Evolutionary conservation across 2,888 invertebrate genomes (phyloP).

Genomic region (Hipparchia semele): DNA sequence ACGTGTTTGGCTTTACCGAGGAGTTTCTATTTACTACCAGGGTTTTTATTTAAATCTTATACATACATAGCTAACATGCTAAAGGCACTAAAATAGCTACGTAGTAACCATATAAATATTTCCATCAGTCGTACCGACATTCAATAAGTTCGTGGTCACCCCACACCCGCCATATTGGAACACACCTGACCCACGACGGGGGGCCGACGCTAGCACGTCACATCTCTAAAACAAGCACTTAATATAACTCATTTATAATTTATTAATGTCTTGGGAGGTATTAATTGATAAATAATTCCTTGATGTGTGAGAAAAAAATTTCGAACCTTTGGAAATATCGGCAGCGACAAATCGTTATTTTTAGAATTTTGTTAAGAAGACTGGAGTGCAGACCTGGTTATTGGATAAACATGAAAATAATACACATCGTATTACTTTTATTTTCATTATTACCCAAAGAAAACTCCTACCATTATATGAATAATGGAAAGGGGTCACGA

Average conservation of each 20-base stretch:
- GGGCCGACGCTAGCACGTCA: constrained; percentile 33
- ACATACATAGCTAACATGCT: too few species aligned
- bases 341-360: background rate
- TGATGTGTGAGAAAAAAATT: constrained; percentile 20
- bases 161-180: constrained; percentile 33
- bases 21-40: too few species aligned
- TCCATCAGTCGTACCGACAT: too few species aligned
- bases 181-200: constrained; percentile 37
- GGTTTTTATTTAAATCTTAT: too few species aligned
- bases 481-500: too few species aligned
- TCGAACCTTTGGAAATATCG: constrained; percentile 7
- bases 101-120: too few species aligned
- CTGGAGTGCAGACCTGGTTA: background rate
- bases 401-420: too few species aligned
- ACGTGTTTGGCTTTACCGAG: too few species aligned
- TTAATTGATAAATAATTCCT: constrained; percentile 34
- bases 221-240: constrained; percentile 36
- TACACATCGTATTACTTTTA: too few species aligned
- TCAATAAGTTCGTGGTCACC: constrained; percentile 24
- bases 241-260: constrained; percentile 31
- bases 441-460: too few species aligned
- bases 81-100: too few species aligned
- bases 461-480: too few species aligned
- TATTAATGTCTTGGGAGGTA: constrained; percentile 25
- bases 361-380: background rate